Base-by-base conservation (phyloP, 2,888 invertebrate species). In the Zele albiditarsus region DNA sequence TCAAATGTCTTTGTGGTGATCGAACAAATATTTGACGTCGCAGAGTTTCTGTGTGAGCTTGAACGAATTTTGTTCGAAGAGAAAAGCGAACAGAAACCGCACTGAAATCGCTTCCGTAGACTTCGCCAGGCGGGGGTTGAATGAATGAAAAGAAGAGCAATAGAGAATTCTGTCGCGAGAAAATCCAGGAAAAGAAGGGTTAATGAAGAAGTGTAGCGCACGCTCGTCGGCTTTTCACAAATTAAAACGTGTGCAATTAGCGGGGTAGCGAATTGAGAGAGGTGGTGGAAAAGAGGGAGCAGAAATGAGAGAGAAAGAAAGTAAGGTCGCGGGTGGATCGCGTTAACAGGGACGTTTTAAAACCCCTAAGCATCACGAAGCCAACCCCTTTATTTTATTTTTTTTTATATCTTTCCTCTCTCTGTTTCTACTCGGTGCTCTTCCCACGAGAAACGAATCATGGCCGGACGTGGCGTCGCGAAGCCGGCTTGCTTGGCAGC, bases 1-100 rank as follows among this genome's bases (percentile, higher is more conserved):
- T 82, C 84, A 84, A 87, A 88, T 87, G 87, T 88, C 88, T 87
- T 87, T 84, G 87, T 84, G 85, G 88, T 87, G 89, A 89, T 89
- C 88, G 87, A 84, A 86, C 88, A 89, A 89, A 89, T 89, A 89
- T 87, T 88, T 87, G 87, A 85, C 80, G 84, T 84, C 85, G 84
- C 81, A 80, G 81, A 46, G 46, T 38, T 38, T 53, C 20, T 27
- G 69, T 14, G 23, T 33, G 62, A 60, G 57, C 25, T 4, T 23
- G 53, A 20, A 27, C 27, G 60, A 49, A 42, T 53, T 57, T 69
- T 58, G n/a, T 14, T 66, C 69, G 58, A 70, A 49, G 76, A n/a
- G 49, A 71, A 71, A 66, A 74, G 33, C 23, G 23, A 46, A n/a
- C 42, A 28, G 57, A 57, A 74, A 38, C 60, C 62, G 27, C 73